Percentiles rank a stretch among this genome's conserved stretches.
Evolutionary conservation across 2,797 vertebrate genomes (phyloP).

Genomic region (Yasuhikotakia modesta): DNA sequence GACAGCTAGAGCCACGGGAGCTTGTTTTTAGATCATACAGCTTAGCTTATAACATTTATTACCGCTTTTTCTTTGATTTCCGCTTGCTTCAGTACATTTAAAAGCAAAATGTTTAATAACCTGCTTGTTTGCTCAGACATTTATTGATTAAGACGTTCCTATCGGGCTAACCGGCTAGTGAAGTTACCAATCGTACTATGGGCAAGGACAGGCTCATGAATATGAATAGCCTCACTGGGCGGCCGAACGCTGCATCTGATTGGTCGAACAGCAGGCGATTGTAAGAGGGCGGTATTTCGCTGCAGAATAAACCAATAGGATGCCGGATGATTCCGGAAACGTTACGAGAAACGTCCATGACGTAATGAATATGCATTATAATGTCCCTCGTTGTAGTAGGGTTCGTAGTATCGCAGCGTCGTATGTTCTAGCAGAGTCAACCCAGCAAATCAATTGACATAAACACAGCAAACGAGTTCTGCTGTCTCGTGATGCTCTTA

Average conservation of each 20-base stretch:
- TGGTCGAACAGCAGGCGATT: background rate
- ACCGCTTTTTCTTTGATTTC: too few relatives aligned
- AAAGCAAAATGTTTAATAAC: background rate
- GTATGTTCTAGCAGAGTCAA: background rate
- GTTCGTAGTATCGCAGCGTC: background rate
- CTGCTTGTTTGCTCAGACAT: background rate
- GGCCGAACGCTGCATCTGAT: background rate
- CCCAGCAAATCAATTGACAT: background rate
- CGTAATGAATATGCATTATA: background rate
- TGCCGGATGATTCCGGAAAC: background rate
- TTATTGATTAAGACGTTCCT: background rate
- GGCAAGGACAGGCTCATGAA: background rate
- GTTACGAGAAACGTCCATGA: background rate
- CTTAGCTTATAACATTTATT: background rate
- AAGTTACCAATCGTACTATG: background rate
- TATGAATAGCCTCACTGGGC: background rate
- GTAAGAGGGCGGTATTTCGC: background rate
- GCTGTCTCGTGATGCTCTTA: background rate
- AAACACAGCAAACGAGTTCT: background rate
- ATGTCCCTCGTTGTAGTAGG: background rate
- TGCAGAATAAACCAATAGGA: slow-evolving; percentile 4
- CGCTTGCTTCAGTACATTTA: background rate
- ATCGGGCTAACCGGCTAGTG: slow-evolving; percentile 8
- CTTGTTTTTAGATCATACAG: background rate
- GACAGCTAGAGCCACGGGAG: background rate